Conservation (phyloP, 2,113 vertebrate genomes). For the Nicator chloris region DNA sequence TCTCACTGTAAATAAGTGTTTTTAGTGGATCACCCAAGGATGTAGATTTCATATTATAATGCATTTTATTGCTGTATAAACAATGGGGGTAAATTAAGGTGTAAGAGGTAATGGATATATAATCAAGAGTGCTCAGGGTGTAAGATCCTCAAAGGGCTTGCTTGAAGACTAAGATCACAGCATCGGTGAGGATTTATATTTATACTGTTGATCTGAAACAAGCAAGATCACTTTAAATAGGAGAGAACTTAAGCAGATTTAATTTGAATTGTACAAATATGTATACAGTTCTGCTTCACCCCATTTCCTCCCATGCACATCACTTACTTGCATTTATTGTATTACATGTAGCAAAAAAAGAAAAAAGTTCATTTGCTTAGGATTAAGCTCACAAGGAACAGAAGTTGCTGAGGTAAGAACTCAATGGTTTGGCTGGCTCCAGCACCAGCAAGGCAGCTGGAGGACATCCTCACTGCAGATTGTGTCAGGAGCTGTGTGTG, state of each 20-base stretch:
- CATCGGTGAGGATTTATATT: neutral
- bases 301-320: neutral
- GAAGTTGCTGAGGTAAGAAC: neutral
- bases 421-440: neutral
- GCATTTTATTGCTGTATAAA: neutral
- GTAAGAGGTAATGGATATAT: neutral
- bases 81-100: neutral
- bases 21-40: neutral
- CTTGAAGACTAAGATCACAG: neutral
- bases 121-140: neutral
- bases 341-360: neutral
- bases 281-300: neutral
- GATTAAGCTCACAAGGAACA: neutral
- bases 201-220: neutral
- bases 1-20: neutral
- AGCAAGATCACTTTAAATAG: slow-evolving; percentile 12
- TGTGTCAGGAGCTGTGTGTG: neutral
- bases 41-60: slow-evolving; percentile 17
- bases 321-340: neutral
- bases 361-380: neutral
- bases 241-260: neutral
- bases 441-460: neutral
- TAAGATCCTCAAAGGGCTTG: neutral
- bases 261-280: neutral
- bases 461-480: neutral